Conservation (phyloP, 2,113 vertebrate genomes). For the Vulpes lagopus region DNA sequence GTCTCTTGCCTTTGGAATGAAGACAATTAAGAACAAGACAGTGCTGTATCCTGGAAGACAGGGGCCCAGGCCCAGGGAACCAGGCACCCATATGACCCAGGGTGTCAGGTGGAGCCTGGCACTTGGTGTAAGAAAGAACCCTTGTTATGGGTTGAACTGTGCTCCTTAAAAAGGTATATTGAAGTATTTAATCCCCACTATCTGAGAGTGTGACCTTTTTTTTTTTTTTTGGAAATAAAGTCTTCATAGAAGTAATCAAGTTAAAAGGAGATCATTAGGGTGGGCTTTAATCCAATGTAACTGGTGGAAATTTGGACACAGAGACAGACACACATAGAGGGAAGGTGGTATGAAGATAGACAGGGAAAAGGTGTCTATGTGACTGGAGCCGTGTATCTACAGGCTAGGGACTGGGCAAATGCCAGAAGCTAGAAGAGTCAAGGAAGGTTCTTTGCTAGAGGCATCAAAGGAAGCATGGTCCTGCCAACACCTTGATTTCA, state of each 20-base stretch:
- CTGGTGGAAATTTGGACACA: not conserved
- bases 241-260: not conserved
- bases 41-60: not conserved
- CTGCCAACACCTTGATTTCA: not conserved
- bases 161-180: not conserved
- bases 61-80: not conserved
- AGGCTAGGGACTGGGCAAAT: not conserved
- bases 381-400: no score
- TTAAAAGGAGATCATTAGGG: slow-evolving; percentile 31
- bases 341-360: not conserved
- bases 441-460: not conserved
- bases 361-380: accelerated
- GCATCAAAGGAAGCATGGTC: not conserved
- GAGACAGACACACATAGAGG: not conserved
- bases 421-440: not conserved
- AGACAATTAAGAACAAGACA: not conserved
- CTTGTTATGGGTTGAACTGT: not conserved
- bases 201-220: not conserved
- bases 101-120: not conserved
- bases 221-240: not conserved
- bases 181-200: not conserved
- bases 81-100: not conserved
- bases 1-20: not conserved
- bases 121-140: not conserved
- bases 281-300: not conserved